Percentiles rank a stretch among this genome's conserved stretches.
These are phyloP conservation scores for Drepana arcuata DNA, from an alignment of 1,140 invertebrate species.

Conservation along the genomic window DNA sequence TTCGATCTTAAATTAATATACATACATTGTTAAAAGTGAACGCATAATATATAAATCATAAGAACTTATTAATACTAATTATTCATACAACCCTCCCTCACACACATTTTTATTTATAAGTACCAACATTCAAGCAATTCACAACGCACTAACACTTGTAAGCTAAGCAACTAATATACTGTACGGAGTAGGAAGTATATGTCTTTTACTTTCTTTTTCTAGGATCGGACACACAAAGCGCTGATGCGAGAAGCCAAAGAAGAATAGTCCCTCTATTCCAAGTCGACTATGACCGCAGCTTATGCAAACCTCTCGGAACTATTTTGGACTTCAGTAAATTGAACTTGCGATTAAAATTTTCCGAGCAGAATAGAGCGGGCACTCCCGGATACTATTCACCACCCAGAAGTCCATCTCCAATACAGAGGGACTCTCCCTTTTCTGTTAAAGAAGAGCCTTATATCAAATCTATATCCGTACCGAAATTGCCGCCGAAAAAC, in stretches of 20 bases:
- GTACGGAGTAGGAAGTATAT: no score
- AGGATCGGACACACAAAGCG: constrained; percentile 34
- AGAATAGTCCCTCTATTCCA: constrained; percentile 61
- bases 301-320: constrained; percentile 54
- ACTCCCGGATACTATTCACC: constrained; percentile 6
- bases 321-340: constrained; percentile 41
- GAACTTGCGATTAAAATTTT: constrained; percentile 10
- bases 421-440: not conserved
- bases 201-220: constrained; percentile 60
- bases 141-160: no score
- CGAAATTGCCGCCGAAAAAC: constrained; percentile 21
- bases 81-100: no score
- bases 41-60: no score
- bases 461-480: not conserved
- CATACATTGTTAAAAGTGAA: no score
- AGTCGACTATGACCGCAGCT: constrained; percentile 53
- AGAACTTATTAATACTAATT: no score
- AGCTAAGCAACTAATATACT: no score
- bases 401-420: constrained; percentile 13
- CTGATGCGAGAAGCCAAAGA: constrained; percentile 64
- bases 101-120: no score
- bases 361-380: constrained; percentile 5
- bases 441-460: not conserved
- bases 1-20: no score
- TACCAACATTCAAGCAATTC: no score